Conservation (phyloP, 1,140 invertebrate genomes). For the Achatina immaculata region DNA sequence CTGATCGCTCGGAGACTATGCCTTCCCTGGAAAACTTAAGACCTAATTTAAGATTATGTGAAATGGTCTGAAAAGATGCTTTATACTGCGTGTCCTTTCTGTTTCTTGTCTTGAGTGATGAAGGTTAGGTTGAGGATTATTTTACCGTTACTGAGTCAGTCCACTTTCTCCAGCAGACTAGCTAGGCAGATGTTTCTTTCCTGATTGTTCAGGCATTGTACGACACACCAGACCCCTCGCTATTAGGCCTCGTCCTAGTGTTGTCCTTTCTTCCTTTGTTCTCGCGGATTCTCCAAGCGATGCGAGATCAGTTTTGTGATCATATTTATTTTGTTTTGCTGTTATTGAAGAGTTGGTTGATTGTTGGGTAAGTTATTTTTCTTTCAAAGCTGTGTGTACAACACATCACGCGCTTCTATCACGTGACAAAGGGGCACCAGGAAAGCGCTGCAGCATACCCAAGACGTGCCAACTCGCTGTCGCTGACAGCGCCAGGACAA, state of each 20-base stretch:
- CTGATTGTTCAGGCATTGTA: not conserved
- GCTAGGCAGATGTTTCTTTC: constrained; percentile 16
- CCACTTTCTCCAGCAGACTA: not conserved
- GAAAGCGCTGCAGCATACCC: too few relatives aligned
- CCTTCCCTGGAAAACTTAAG: constrained; percentile 1
- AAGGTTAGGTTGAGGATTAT: not conserved
- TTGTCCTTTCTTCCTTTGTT: too few relatives aligned
- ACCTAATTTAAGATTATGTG: constrained; percentile 22
- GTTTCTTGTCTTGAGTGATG: not conserved
- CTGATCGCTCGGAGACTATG: not conserved
- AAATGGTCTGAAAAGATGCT: not conserved
- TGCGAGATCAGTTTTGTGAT: too few relatives aligned
- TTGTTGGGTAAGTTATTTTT: too few relatives aligned
- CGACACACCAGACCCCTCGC: not conserved
- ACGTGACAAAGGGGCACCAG: too few relatives aligned
- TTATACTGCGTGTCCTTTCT: not conserved
- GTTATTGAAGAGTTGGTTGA: too few relatives aligned
- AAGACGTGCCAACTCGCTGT: too few relatives aligned
- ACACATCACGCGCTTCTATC: too few relatives aligned
- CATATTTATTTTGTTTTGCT: too few relatives aligned
- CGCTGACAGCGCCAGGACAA: too few relatives aligned
- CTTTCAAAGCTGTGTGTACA: too few relatives aligned
- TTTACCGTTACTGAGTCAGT: constrained; percentile 19
- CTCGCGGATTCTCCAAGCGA: too few relatives aligned
- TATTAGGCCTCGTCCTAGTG: not conserved